Conservation (phyloP, 2,888 invertebrate species). For the Monochamus alternatus region DNA sequence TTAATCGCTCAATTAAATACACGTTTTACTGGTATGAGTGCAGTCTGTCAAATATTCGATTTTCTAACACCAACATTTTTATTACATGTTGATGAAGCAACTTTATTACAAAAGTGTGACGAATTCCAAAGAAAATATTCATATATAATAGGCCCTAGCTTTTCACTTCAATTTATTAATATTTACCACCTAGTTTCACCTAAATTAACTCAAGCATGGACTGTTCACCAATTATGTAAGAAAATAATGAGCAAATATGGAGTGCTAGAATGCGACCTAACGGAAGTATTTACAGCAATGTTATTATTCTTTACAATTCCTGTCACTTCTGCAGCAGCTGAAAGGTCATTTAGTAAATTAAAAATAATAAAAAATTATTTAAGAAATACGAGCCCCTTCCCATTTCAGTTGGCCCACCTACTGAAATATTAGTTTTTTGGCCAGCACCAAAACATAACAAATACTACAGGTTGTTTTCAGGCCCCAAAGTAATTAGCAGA, state of each 20-base stretch:
- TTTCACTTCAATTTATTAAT: slow-evolving; percentile 26
- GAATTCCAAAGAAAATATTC: slow-evolving; percentile 33
- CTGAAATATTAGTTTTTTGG: no score
- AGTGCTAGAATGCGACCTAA: slow-evolving; percentile 26
- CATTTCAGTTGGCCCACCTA: no score
- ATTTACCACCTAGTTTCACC: slow-evolving; percentile 21
- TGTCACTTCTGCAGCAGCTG: slow-evolving; percentile 45
- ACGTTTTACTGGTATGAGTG: slow-evolving; percentile 28
- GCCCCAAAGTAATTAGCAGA: no score
- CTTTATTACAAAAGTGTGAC: slow-evolving; percentile 30
- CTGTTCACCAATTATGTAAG: slow-evolving; percentile 30
- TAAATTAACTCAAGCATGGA: slow-evolving; percentile 21
- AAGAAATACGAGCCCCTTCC: no score
- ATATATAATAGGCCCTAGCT: slow-evolving; percentile 15
- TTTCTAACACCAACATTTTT: slow-evolving; percentile 31
- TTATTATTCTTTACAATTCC: slow-evolving; percentile 35
- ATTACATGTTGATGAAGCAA: slow-evolving; percentile 17
- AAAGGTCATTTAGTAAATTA: slow-evolving; percentile 42
- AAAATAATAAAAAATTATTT: slow-evolving; percentile 40
- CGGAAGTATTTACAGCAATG: slow-evolving; percentile 30
- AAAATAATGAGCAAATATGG: slow-evolving; percentile 25
- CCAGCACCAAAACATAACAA: no score
- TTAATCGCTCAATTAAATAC: slow-evolving; percentile 26
- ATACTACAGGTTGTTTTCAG: no score
- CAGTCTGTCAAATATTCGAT: slow-evolving; percentile 23